These are phyloP conservation scores for Pseudomyrmex dendroicus DNA, from an alignment of 1,140 invertebrate genomes.

Conservation along the genomic window DNA sequence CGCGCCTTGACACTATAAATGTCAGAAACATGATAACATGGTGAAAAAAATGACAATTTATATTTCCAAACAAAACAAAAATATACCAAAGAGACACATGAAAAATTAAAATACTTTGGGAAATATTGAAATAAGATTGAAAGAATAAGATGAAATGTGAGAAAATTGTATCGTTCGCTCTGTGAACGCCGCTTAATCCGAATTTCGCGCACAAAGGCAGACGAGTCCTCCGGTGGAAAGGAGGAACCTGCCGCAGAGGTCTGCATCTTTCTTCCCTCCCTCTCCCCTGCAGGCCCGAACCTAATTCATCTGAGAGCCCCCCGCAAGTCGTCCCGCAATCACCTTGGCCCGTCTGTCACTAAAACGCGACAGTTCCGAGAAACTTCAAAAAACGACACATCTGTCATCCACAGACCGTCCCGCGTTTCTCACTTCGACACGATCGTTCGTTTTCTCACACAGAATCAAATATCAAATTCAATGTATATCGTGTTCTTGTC, in stretches of 20 bases:
- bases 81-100: background rate
- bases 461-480: background rate
- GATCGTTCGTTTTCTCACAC: background rate
- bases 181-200: slow-evolving; percentile 67
- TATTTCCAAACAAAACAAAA: background rate
- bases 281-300: slow-evolving; percentile 65
- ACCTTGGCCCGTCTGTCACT: slow-evolving; percentile 22
- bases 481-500: background rate
- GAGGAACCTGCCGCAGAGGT: slow-evolving; percentile 76
- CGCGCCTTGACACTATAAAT: background rate
- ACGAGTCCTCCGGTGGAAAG: slow-evolving; percentile 71
- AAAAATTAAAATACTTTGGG: too few relatives aligned
- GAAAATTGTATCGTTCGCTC: background rate
- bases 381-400: slow-evolving; percentile 53
- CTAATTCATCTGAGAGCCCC: slow-evolving; percentile 73
- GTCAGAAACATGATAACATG: background rate
- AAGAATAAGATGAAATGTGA: too few relatives aligned
- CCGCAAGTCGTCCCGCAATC: slow-evolving; percentile 42
- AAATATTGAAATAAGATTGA: too few relatives aligned
- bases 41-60: background rate
- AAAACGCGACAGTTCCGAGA: slow-evolving; percentile 44
- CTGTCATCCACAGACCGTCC: slow-evolving; percentile 15
- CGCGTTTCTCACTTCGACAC: too few relatives aligned
- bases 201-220: slow-evolving; percentile 75
- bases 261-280: slow-evolving; percentile 61